Evolutionary conservation across 2,888 invertebrate genomes (phyloP).

Genomic region (Stenodema calcarata): DNA sequence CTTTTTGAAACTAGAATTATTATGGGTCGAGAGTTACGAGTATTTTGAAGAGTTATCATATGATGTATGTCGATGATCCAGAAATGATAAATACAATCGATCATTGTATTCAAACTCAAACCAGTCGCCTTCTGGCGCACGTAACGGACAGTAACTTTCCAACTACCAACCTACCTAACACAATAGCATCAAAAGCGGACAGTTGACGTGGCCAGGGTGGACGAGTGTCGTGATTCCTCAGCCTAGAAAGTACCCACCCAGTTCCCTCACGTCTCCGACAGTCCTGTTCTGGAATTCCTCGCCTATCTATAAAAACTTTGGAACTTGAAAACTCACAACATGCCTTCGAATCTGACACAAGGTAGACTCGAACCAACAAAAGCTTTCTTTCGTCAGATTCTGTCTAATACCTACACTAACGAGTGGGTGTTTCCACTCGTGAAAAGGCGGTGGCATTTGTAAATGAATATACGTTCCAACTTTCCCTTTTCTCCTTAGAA

Average conservation of each 20-base stretch:
- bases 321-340: not conserved
- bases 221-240: not conserved
- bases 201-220: not conserved
- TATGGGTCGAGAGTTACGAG: too few species aligned
- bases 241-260: not conserved
- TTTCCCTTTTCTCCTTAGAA: too few species aligned
- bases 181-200: not conserved
- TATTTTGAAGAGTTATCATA: too few species aligned
- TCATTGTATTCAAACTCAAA: not conserved
- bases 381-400: too few species aligned
- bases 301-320: not conserved
- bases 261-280: not conserved
- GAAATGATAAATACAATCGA: not conserved
- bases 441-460: too few species aligned
- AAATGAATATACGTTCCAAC: too few species aligned
- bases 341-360: not conserved
- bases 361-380: not conserved
- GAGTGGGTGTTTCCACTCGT: too few species aligned
- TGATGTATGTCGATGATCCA: conserved; percentile 18
- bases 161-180: not conserved
- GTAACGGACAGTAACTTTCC: not conserved
- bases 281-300: not conserved
- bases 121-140: not conserved
- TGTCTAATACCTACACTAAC: too few species aligned
- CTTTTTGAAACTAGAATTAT: too few species aligned